Evolutionary conservation across 2,113 vertebrate species (phyloP).

Genomic region (Stegostoma tigrinum): DNA sequence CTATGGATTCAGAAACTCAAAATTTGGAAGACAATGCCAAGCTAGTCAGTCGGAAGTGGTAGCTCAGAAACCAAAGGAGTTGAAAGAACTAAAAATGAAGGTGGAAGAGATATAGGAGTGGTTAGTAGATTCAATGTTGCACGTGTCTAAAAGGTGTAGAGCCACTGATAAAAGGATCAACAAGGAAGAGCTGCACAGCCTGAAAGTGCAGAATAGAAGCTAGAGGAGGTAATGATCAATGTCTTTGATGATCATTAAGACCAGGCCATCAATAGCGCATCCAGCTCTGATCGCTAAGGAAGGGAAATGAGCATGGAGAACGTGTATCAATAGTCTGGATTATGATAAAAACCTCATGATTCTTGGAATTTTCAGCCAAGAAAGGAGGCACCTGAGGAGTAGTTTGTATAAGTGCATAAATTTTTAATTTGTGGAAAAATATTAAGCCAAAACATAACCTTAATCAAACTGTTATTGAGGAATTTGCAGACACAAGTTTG

Average conservation of each 20-base stretch:
- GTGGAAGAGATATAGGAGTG: not conserved
- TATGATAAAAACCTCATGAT: not conserved
- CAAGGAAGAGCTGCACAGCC: not conserved
- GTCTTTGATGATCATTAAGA: not conserved
- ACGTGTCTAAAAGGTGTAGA: not conserved
- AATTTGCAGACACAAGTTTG: not conserved
- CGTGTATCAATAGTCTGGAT: not conserved
- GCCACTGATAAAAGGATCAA: not conserved
- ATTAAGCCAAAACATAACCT: not conserved
- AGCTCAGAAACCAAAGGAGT: not conserved
- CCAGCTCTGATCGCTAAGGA: not conserved
- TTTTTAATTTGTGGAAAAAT: not conserved
- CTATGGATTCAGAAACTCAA: not conserved
- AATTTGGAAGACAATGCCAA: not conserved
- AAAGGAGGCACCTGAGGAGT: not conserved
- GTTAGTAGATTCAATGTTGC: not conserved
- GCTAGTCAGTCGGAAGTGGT: not conserved
- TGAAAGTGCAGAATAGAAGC: not conserved
- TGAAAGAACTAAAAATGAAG: not conserved
- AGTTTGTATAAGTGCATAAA: not conserved
- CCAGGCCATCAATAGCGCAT: not conserved
- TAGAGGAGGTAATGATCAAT: not conserved
- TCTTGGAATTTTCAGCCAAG: not conserved
- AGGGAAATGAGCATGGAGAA: not conserved
- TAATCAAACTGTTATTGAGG: not conserved